phyloP scores from a whole-genome alignment of 2,888 invertebrate species.

The Lepeophtheirus nordmannii region DNA sequence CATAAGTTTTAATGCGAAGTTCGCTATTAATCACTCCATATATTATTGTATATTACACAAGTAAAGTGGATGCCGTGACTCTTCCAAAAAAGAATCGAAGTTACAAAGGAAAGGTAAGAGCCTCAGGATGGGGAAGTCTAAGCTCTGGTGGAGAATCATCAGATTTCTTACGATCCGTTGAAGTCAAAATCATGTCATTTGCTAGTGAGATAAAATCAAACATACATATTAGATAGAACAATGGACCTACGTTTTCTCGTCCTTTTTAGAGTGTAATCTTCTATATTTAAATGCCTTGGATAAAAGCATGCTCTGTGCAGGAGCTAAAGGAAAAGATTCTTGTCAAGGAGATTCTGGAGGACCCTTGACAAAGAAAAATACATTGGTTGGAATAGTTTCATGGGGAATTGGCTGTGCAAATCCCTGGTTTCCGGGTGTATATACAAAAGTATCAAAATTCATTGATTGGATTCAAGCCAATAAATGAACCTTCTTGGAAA shows the following conservation, averaged over 20 bases:
- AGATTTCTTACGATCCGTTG: neutral
- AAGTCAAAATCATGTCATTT: neutral
- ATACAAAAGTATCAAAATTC: neutral
- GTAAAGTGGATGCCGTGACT: neutral
- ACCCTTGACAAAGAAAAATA: neutral
- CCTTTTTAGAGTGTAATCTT: too few species aligned
- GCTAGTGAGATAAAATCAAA: neutral
- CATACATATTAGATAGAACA: too few species aligned
- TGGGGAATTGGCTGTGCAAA: neutral
- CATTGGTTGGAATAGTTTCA: neutral
- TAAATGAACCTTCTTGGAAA: too few species aligned
- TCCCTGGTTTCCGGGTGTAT: neutral
- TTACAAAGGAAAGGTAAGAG: neutral
- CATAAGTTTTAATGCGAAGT: too few species aligned
- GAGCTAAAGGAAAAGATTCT: neutral
- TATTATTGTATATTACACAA: too few species aligned
- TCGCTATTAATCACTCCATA: too few species aligned
- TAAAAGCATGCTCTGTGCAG: neutral
- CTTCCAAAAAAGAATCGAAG: neutral
- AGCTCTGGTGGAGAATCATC: neutral
- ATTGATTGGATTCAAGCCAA: neutral
- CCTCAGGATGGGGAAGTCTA: neutral
- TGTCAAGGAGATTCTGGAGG: slow-evolving; percentile 4
- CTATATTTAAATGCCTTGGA: neutral
- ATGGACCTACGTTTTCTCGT: too few species aligned